Base-by-base conservation (phyloP, 2,797 vertebrate genomes). In the Macropodus opercularis region DNA sequence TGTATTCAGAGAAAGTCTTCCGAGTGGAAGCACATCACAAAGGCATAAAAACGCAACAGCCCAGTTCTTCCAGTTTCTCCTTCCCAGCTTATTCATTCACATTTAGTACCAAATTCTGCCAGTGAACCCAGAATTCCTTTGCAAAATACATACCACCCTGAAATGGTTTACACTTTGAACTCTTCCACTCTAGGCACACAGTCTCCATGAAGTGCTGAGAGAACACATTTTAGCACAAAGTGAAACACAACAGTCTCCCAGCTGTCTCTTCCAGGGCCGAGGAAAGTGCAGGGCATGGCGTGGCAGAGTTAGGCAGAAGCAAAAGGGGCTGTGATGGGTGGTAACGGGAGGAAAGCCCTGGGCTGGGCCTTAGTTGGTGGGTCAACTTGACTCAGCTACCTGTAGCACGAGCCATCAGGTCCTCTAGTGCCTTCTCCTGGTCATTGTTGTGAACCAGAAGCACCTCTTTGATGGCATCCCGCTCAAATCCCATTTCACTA, bases 401-500 rank as follows among this genome's bases (percentile, higher is more conserved):
- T 52, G 94, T 87, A 2, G 96, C 94, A 3, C 96, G 94, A 61
- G 95, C 90, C 97, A 99, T 96, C 75, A 98, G 91, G 87, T 96
- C 97, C 91, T 99, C 97, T 87, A 98, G 86, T 71, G 97, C 97
- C 10, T 93, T 95, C 69, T 98, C 95, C 91, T 94, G 95, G 89
- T 98, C 95, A 0, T 97, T 98, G 87, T 97, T 95, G 89, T 99
- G 96, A 81, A 95, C 87, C 77, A 98, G 79, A 77, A 99, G 92
- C 77, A 94, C 97, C 71, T 99, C 96, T 84, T 95, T 98, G 89
- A 99, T 99, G 89, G 95, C 92, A 44, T 95, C 94, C 41, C 94
- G 90, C 85, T 98, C 95, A 89, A 99, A 99, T 58, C 97, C 97
- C 97, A 99, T 99, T 89, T 99, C 97, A 38, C 96, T 94, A 85